Evolutionary conservation across 1,140 invertebrate species (phyloP).

Genomic region (Amphibalanus amphitrite): DNA sequence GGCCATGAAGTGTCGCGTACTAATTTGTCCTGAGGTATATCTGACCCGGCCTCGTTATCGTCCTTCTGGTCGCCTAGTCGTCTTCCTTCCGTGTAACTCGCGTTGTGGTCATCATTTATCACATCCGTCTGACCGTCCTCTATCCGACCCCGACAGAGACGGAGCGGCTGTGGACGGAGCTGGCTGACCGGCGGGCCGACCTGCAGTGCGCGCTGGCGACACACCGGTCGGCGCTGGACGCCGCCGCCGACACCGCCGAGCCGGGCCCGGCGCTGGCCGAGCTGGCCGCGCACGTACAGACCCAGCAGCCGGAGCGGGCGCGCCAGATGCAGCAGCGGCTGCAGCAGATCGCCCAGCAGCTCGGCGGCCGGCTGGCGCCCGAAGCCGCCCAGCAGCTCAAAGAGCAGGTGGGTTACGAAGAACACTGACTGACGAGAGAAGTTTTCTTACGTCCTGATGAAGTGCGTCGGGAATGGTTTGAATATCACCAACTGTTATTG

Average conservation of each 20-base stretch:
- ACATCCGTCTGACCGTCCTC: no score
- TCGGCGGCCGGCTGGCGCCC: background rate
- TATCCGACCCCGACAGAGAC: background rate
- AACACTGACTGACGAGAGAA: no score
- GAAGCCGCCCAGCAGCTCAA: background rate
- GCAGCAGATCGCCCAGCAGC: background rate
- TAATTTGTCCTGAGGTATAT: no score
- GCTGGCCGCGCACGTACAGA: background rate
- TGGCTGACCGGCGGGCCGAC: conserved; percentile 31
- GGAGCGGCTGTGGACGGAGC: conserved; percentile 31
- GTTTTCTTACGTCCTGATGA: no score
- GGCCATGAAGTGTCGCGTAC: no score
- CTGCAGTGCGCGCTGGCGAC: background rate
- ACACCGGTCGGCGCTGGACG: background rate
- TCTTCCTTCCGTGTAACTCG: no score
- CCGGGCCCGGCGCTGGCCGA: background rate
- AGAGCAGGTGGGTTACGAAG: background rate
- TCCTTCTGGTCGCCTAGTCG: no score
- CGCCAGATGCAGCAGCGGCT: background rate
- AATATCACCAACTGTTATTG: no score
- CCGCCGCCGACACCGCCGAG: background rate
- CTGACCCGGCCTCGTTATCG: no score
- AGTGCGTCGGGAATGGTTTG: no score
- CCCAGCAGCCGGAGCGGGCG: background rate
- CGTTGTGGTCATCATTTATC: no score